Evolutionary conservation across 2,797 vertebrate species (phyloP), one percentile per base, ranked within the genome.

Genomic region (Geotria australis): DNA sequence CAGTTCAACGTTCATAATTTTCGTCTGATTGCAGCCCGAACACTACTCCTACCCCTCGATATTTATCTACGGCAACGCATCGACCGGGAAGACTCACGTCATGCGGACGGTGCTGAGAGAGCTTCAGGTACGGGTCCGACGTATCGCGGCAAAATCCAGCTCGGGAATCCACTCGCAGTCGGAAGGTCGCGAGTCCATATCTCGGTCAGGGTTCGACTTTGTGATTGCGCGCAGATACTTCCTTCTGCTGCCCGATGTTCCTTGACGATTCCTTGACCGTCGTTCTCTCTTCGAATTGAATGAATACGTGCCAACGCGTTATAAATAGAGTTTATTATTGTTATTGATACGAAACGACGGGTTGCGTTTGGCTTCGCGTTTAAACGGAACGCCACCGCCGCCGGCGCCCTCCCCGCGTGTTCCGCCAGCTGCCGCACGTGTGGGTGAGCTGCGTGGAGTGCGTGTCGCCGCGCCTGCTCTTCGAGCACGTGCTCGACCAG

Each of bases 1-100:
- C 24, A 38, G 24, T 6, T 38, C 38, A 4, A 38, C 38, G 5
- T 24, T 38, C 24, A 38, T 38, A 2, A 38, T 38, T 38, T 38
- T 38, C 38, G 24, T 38, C 38, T 38, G 38, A 38, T 38, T 38
- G 4, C 61, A 94, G 89, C 81, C 77, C 14, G 72, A 83, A 57
- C 85, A 94, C 49, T 79, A 73, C 66, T 79, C 79, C 67, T 83
- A 79, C 65, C 80, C 84, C 5, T 83, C 85, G 5, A 64, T 95
- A 68, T 93, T 98, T 68, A 78, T 98, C 64, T 98, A 93, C 2
- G 86, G 88, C 46, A 85, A 95, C 64, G 79, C 77, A 53, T 76
- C 85, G 51, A 80, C 85, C 60, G 89, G 88, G 57, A 98, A 95
- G 69, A 98, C 86, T 49, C 81, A 86, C 1, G 80, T 91, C 60